Percentiles rank a stretch among this genome's conserved stretches.
phyloP scores from a whole-genome alignment of 2,113 vertebrate genomes.

The Apodemus speciosus region DNA sequence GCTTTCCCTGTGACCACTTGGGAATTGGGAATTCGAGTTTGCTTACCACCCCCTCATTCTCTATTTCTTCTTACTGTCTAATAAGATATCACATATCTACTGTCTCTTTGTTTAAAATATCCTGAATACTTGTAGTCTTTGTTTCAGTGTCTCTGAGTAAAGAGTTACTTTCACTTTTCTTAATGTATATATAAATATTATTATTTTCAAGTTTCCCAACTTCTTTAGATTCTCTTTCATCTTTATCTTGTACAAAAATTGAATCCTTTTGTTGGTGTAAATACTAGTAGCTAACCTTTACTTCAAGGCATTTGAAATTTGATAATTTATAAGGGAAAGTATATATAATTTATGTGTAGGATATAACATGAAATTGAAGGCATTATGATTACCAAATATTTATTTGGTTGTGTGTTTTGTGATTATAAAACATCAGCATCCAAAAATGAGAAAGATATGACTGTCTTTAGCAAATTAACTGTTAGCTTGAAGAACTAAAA shows the following conservation, averaged over 20 bases:
- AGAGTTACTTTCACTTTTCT: constrained; percentile 45
- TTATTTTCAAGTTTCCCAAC: constrained; percentile 17
- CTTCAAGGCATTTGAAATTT: constrained; percentile 44
- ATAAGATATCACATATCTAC: constrained; percentile 16
- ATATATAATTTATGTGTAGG: not conserved
- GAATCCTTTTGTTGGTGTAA: constrained; percentile 35
- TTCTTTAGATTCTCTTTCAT: constrained; percentile 49
- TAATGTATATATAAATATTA: not conserved
- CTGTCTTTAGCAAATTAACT: not conserved
- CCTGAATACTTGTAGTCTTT: constrained; percentile 44
- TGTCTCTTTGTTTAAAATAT: constrained; percentile 36
- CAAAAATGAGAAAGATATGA: not conserved
- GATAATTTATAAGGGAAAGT: constrained; percentile 6
- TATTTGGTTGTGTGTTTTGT: constrained; percentile 10
- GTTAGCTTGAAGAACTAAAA: constrained; percentile 5
- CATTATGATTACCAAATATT: constrained; percentile 34
- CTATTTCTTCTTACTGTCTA: not conserved
- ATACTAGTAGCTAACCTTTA: not conserved
- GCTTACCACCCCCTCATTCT: not conserved
- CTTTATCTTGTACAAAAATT: constrained; percentile 33
- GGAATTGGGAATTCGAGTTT: constrained; percentile 20
- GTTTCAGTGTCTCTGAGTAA: constrained; percentile 42
- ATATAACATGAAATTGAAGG: not conserved
- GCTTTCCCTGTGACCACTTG: constrained; percentile 1
- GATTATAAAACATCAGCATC: not conserved